Evolutionary conservation across 2,113 vertebrate species (phyloP).

Genomic region (Mus pahari): DNA sequence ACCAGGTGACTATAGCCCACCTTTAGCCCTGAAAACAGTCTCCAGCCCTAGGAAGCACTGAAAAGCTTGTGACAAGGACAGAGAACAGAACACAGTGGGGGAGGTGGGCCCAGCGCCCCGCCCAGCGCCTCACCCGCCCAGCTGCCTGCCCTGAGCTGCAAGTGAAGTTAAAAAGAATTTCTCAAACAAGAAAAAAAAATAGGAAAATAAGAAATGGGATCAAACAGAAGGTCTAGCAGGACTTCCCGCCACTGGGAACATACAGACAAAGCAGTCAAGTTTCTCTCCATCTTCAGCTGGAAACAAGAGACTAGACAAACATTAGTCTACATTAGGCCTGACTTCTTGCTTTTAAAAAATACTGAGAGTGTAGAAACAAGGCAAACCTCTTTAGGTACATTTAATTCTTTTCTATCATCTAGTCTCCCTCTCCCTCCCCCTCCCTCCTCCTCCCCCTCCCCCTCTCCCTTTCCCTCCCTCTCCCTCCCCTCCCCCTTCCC

Average conservation of each 20-base stretch:
- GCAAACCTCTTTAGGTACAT: background rate
- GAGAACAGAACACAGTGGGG: background rate
- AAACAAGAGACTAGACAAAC: no score
- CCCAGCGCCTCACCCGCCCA: background rate
- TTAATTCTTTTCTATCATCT: background rate
- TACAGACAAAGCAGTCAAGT: accelerated
- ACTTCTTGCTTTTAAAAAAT: background rate
- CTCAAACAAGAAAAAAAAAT: background rate
- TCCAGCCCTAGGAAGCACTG: conserved; percentile 59
- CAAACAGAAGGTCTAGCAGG: background rate
- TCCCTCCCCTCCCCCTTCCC: background rate
- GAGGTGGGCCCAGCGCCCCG: background rate
- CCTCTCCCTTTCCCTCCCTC: background rate
- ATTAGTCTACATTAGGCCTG: background rate
- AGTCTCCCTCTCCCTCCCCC: background rate
- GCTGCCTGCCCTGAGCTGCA: background rate
- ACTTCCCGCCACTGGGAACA: background rate
- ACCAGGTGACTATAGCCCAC: conserved; percentile 74
- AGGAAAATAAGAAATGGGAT: background rate
- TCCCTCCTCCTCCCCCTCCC: background rate
- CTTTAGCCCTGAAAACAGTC: conserved; percentile 79
- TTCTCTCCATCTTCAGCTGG: background rate
- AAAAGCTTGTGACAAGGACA: conserved; percentile 18
- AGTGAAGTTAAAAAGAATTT: background rate
- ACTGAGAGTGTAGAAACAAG: background rate